phyloP scores from a whole-genome alignment of 35 echinoderm and acorn worm species.

The Holothuria glaberrima region DNA sequence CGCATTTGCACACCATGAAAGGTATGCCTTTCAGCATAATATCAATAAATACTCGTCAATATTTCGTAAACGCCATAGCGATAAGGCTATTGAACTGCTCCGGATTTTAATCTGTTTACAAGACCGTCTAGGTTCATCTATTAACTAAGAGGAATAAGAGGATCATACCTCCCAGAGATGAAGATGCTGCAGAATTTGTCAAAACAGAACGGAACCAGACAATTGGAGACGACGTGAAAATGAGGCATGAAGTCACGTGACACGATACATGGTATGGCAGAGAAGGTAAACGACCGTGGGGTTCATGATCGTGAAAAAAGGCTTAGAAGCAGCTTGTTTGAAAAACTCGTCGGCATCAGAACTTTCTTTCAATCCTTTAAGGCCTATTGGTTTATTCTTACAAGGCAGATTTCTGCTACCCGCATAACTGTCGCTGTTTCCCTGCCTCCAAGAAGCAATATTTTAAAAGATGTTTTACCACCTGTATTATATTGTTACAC shows the following conservation, averaged over 20 bases:
- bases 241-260: slow-evolving; percentile 38
- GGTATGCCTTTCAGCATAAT: slow-evolving; percentile 22
- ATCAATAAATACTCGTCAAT: slow-evolving; percentile 32
- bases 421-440: too few relatives aligned
- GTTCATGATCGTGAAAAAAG: too few relatives aligned
- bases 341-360: background rate
- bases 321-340: background rate
- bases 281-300: slow-evolving; percentile 19
- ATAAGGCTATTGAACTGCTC: slow-evolving; percentile 19
- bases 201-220: background rate
- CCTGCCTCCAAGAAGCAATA: too few relatives aligned
- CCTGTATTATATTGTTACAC: too few relatives aligned
- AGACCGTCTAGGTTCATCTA: slow-evolving; percentile 31
- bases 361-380: too few relatives aligned
- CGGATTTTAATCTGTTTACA: slow-evolving; percentile 33
- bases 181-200: slow-evolving; percentile 14
- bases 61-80: background rate
- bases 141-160: slow-evolving; percentile 1
- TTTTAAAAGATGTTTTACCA: too few relatives aligned
- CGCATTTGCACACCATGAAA: too few relatives aligned
- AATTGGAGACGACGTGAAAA: background rate
- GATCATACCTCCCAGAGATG: slow-evolving; percentile 3
- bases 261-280: background rate
- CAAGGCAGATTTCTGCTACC: too few relatives aligned
- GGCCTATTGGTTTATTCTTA: too few relatives aligned